Base-by-base conservation (phyloP, 92 coral and sea anemone genomes). In the Heteractis magnifica region DNA sequence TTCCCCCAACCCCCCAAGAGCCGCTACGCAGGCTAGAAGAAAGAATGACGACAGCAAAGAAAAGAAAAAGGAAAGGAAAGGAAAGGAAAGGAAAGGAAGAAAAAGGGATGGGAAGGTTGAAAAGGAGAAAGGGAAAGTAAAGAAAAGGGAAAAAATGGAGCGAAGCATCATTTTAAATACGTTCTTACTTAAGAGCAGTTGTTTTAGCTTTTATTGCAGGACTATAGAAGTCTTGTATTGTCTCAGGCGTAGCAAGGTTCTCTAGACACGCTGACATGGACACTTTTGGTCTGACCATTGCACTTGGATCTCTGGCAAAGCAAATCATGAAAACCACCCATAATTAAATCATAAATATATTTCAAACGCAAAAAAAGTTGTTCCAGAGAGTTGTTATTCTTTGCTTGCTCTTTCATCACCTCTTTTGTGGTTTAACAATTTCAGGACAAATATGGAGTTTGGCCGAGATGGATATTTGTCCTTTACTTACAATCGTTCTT, bases 191-290 rank as follows among this genome's bases (percentile, higher is more conserved):
- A 26, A 88, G 84, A 3, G 98, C 99, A 6, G 92, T 88, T 56
- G 94, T 90, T 80, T 94, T 97, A 1, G 91, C 87, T 65, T 92
- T 91, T 48, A 97, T 58, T 9, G 99, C 99, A 51, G 99, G 84
- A 79, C 98, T 94, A 86, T 97, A 97, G 76, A 97, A 97, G 65
- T 90, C 99, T n/a, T 91, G 92, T 60, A 97, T 87, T 44, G 86
- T 76, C 18, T 97, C 98, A 13, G 98, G 95, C 10, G 87, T 70
- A 82, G 98, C 90, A 78, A 97, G 94, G 49, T 92, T 87, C 81
- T 97, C 98, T 51, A 97, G 60, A 81, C 99, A 97, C 0, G 98
- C 91, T 71, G 98, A 80, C 96, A 96, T 90, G 49, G 97, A 88
- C 21, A 96, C 81, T 51, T 88, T 81, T 49, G 98, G 99, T 20